Conservation (phyloP, 2,888 invertebrate species). For the Leptopilina syphax region DNA sequence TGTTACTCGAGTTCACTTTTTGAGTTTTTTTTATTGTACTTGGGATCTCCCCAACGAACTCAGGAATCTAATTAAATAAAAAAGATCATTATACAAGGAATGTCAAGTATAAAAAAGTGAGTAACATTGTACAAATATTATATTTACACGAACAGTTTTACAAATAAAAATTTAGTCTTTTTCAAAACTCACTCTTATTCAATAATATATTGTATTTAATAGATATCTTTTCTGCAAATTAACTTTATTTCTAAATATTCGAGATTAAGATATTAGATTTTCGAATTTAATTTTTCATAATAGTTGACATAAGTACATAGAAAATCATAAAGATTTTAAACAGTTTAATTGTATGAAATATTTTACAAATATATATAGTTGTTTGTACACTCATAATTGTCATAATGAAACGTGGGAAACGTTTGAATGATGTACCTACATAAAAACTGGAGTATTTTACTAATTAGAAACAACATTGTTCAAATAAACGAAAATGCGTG, state of each 20-base stretch:
- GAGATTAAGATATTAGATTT: too few species aligned
- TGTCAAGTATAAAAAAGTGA: background rate
- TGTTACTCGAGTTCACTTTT: constrained; percentile 59
- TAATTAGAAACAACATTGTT: constrained; percentile 63
- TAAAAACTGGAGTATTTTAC: constrained; percentile 67
- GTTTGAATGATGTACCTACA: constrained; percentile 61
- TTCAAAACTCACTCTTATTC: background rate
- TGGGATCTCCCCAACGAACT: constrained; percentile 68
- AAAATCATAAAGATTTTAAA: too few species aligned
- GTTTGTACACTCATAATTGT: constrained; percentile 37
- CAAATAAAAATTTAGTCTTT: background rate
- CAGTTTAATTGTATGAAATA: background rate
- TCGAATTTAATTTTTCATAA: too few species aligned
- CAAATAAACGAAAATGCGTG: constrained; percentile 75
- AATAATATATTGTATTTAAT: too few species aligned
- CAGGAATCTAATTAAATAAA: constrained; percentile 72
- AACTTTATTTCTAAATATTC: too few species aligned
- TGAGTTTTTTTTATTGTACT: constrained; percentile 64
- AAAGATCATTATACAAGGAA: constrained; percentile 54
- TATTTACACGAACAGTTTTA: background rate
- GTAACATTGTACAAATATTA: background rate
- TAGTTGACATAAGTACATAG: too few species aligned
- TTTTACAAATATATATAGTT: constrained; percentile 15
- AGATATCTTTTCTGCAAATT: too few species aligned
- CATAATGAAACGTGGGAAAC: constrained; percentile 68